These are phyloP conservation scores for Hyperoodon ampullatus DNA, from an alignment of 2,113 vertebrate genomes.

Conservation along the genomic window DNA sequence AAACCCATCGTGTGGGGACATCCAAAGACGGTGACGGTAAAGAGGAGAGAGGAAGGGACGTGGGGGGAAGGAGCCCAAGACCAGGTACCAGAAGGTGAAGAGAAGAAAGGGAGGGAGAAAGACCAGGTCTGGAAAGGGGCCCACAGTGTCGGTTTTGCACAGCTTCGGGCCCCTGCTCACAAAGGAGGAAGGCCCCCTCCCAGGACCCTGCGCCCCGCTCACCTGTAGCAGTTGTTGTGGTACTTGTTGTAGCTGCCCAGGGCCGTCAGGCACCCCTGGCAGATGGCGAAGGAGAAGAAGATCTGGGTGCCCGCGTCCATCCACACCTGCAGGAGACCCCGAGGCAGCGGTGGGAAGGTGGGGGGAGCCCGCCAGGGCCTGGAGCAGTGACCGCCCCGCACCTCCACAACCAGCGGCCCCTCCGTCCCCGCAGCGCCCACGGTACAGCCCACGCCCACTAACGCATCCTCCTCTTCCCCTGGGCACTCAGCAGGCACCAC, in stretches of 20 bases:
- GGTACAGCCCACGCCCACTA: rapidly evolving
- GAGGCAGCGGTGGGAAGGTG: not conserved
- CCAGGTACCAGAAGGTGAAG: not conserved
- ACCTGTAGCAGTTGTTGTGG: conserved; percentile 96
- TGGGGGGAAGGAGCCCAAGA: not conserved
- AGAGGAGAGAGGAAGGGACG: not conserved
- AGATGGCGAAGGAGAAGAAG: conserved; percentile 93
- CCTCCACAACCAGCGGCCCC: not conserved
- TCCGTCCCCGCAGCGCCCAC: rapidly evolving
- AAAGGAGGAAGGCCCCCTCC: not conserved
- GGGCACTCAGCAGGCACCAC: too few relatives aligned
- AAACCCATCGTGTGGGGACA: not conserved
- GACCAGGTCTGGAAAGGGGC: not conserved
- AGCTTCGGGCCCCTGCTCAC: rapidly evolving
- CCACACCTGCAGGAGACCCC: conserved; percentile 89
- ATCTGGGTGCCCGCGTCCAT: conserved; percentile 93
- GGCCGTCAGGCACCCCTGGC: conserved; percentile 92
- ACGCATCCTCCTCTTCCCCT: not conserved
- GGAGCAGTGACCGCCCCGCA: not conserved
- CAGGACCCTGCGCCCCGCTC: not conserved
- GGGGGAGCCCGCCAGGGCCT: not conserved
- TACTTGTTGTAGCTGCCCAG: conserved; percentile 97
- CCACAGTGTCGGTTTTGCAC: not conserved
- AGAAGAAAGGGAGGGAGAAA: not conserved
- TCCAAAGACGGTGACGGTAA: not conserved